These are phyloP conservation scores for Harpagifer antarcticus DNA, from an alignment of 2,797 vertebrate species.

Conservation along the genomic window DNA sequence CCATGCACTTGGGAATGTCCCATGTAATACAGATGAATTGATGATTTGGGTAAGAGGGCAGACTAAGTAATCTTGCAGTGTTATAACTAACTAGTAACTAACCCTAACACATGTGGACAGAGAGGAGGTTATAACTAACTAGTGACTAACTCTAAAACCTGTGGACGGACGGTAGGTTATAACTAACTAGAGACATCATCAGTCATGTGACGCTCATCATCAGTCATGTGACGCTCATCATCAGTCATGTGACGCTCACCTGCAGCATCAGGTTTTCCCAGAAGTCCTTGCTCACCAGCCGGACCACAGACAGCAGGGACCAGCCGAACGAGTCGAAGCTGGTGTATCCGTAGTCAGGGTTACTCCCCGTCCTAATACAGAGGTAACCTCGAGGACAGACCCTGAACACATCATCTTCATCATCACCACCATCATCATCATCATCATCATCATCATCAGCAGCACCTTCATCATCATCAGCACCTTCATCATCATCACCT, in stretches of 20 bases:
- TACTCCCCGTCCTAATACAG: conserved; percentile 86
- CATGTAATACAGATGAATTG: too few relatives aligned
- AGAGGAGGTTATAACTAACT: too few relatives aligned
- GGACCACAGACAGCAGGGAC: conserved; percentile 91
- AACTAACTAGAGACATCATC: too few relatives aligned
- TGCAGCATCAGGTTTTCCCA: conserved; percentile 92
- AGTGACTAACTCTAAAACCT: too few relatives aligned
- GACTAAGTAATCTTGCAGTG: too few relatives aligned
- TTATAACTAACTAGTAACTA: too few relatives aligned
- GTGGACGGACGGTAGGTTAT: too few relatives aligned
- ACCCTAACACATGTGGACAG: too few relatives aligned
- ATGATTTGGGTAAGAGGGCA: too few relatives aligned
- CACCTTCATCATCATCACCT: neutral
- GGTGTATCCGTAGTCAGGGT: conserved; percentile 93
- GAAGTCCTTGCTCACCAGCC: conserved; percentile 91
- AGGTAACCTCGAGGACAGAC: conserved; percentile 87
- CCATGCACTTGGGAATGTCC: too few relatives aligned
- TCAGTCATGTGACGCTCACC: conserved; percentile 67
- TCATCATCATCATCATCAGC: neutral
- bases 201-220: too few relatives aligned
- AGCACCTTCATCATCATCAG: neutral
- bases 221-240: too few relatives aligned
- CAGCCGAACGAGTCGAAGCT: conserved; percentile 92
- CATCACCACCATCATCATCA: neutral
- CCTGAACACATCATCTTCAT: conserved; percentile 71